phyloP scores from a whole-genome alignment of 1,140 invertebrate species.

The Pinna nobilis region DNA sequence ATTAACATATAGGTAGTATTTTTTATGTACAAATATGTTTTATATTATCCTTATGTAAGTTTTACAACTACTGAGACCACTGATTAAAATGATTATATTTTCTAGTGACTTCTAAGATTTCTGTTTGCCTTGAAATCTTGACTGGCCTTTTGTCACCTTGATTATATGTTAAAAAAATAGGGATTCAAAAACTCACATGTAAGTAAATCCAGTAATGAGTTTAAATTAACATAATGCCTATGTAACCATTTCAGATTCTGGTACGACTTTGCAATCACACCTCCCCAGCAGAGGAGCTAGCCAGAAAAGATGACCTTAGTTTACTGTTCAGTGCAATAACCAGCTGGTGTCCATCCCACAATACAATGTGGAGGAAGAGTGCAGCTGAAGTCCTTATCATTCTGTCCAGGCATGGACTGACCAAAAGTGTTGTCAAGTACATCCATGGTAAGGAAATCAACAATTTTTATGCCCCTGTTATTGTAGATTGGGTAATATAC shows the following conservation, averaged over 20 bases:
- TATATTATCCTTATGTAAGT: too few relatives aligned
- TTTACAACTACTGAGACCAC: too few relatives aligned
- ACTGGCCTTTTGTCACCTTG: neutral
- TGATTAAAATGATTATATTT: too few relatives aligned
- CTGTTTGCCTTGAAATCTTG: too few relatives aligned
- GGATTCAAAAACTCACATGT: too few relatives aligned
- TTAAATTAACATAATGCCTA: too few relatives aligned
- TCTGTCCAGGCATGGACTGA: conserved; percentile 93
- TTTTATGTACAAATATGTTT: too few relatives aligned
- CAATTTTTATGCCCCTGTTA: neutral
- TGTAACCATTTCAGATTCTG: conserved; percentile 87
- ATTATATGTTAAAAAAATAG: too few relatives aligned
- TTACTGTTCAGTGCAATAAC: conserved; percentile 97
- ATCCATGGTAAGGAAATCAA: conserved; percentile 91
- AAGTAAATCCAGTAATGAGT: too few relatives aligned
- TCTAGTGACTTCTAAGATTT: too few relatives aligned
- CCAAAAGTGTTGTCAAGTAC: conserved; percentile 93
- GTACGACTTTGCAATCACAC: conserved; percentile 93
- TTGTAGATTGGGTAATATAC: neutral
- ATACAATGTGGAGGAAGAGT: conserved; percentile 96
- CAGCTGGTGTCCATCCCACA: conserved; percentile 93
- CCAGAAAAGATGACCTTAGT: conserved; percentile 96
- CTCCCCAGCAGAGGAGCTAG: conserved; percentile 94
- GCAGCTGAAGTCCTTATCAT: conserved; percentile 97
- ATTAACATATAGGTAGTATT: too few relatives aligned